Evolutionary conservation across 1,140 invertebrate species (phyloP).

Genomic region (Drosophila ohnishii): DNA sequence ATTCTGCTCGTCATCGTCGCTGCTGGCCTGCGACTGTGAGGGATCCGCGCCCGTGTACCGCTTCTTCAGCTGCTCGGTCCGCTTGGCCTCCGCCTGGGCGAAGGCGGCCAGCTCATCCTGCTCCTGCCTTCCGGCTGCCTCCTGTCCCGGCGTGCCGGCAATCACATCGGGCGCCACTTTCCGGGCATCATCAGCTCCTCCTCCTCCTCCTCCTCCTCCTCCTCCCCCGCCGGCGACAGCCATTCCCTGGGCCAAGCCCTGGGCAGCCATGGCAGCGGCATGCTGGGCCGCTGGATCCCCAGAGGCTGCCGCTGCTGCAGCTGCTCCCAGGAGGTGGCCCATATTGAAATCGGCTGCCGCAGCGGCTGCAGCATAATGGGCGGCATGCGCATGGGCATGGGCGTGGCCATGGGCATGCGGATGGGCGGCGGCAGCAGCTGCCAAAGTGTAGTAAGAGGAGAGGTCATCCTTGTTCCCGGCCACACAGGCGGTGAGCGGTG

Average conservation of each 20-base stretch:
- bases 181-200: constrained; percentile 69
- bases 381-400: constrained; percentile 76
- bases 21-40: constrained; percentile 84
- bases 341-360: constrained; percentile 86
- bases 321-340: constrained; percentile 86
- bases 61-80: constrained; percentile 91
- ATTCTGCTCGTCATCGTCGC: constrained; percentile 91
- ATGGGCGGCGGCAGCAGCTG: constrained; percentile 84
- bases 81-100: constrained; percentile 91
- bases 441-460: constrained; percentile 88
- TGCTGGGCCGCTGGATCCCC: constrained; percentile 48
- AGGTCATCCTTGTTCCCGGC: constrained; percentile 86
- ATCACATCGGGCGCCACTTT: constrained; percentile 89
- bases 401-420: constrained; percentile 63
- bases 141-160: constrained; percentile 87
- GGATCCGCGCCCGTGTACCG: constrained; percentile 85
- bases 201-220: constrained; percentile 1
- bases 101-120: constrained; percentile 92
- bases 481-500: constrained; percentile 89
- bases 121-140: constrained; percentile 83
- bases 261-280: constrained; percentile 51
- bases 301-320: constrained; percentile 45
- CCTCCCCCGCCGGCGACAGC: constrained; percentile 9
- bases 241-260: constrained; percentile 49
- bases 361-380: constrained; percentile 82